These are phyloP conservation scores for Nephila pilipes DNA, from an alignment of 1,140 invertebrate genomes.

Conservation along the genomic window DNA sequence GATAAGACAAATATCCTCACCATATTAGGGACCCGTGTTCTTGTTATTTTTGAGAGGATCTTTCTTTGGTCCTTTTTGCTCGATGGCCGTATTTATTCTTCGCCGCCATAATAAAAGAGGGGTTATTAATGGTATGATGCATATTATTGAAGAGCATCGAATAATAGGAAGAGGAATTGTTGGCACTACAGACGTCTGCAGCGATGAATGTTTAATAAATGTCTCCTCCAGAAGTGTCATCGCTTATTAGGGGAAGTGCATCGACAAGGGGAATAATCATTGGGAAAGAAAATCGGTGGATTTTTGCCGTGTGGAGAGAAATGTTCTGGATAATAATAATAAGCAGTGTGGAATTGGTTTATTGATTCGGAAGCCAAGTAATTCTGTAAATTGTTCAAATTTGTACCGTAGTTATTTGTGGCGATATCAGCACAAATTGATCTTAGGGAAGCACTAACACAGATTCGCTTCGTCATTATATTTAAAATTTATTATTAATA, in stretches of 20 bases:
- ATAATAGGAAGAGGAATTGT: conserved; percentile 34
- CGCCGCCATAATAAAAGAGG: conserved; percentile 8
- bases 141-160: conserved; percentile 52
- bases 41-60: conserved; percentile 42
- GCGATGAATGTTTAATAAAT: conserved; percentile 6
- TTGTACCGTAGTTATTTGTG: too few species aligned
- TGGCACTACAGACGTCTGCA: not conserved
- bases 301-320: not conserved
- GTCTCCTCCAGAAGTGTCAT: conserved; percentile 8
- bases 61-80: conserved; percentile 12
- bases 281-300: not conserved
- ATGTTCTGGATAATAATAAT: not conserved
- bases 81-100: conserved; percentile 27
- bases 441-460: too few species aligned
- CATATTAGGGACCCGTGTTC: conserved; percentile 59
- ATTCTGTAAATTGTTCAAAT: too few species aligned
- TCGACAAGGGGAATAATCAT: not conserved
- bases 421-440: too few species aligned
- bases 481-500: too few species aligned
- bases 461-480: too few species aligned
- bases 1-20: conserved; percentile 69
- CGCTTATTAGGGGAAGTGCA: not conserved
- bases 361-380: not conserved
- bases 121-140: conserved; percentile 57
- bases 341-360: not conserved